phyloP scores from a whole-genome alignment of 2,797 vertebrate species.

The Adrianichthys oophorus region DNA sequence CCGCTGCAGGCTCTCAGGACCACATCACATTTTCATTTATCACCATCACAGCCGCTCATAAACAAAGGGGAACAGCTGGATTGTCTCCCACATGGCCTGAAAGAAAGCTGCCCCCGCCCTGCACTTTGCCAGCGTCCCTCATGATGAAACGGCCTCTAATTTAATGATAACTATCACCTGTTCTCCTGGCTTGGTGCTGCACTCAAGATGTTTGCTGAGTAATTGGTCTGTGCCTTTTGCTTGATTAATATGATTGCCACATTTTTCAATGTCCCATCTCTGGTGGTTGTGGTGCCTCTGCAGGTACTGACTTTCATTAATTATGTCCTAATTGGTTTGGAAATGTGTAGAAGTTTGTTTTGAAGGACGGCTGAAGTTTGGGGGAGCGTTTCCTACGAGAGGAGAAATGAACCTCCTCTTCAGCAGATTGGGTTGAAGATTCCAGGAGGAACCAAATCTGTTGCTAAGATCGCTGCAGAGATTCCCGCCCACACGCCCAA shows the following conservation, averaged over 20 bases:
- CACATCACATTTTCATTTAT: conserved; percentile 37
- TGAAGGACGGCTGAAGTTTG: conserved; percentile 37
- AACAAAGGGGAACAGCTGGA: conserved; percentile 35
- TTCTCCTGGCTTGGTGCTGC: conserved; percentile 36
- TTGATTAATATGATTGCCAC: conserved; percentile 76
- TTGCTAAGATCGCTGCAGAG: no score
- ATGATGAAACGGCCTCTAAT: conserved; percentile 59
- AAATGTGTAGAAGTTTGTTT: conserved; percentile 70
- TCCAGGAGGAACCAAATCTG: conserved; percentile 28
- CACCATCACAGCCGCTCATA: conserved; percentile 26
- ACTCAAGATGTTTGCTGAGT: conserved; percentile 65
- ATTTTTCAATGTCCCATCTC: conserved; percentile 76
- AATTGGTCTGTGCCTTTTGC: conserved; percentile 73
- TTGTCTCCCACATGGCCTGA: conserved; percentile 15
- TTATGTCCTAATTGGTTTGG: conserved; percentile 78
- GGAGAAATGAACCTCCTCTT: conserved; percentile 66
- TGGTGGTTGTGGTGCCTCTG: conserved; percentile 57
- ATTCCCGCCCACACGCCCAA: no score
- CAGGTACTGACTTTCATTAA: conserved; percentile 76
- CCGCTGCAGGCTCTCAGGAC: conserved; percentile 12
- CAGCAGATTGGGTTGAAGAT: conserved; percentile 53
- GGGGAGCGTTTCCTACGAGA: conserved; percentile 41
- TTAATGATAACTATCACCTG: conserved; percentile 74
- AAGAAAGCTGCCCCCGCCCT: conserved; percentile 15
- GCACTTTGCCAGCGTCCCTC: conserved; percentile 42